Conservation (phyloP, 2,797 vertebrate species). For the Poeciliopsis paucimaculata region DNA sequence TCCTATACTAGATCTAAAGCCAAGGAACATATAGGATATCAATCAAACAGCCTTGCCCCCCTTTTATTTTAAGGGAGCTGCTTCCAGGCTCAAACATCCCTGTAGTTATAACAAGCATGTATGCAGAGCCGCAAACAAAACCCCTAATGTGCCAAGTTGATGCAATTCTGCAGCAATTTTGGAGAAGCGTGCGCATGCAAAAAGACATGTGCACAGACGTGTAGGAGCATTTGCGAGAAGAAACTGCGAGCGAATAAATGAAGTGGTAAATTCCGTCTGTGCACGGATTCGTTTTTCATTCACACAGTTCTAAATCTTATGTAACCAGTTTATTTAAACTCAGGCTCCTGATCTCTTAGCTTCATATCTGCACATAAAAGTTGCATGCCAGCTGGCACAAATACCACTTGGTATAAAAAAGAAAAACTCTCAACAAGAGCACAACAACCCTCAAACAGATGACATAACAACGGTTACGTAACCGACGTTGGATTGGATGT, state of each 20-base stretch:
- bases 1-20: conserved; percentile 45
- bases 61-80: conserved; percentile 36
- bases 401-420: conserved; percentile 49
- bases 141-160: conserved; percentile 43
- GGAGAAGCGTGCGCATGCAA: conserved; percentile 6
- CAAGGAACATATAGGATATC: conserved; percentile 32
- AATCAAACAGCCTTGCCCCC: conserved; percentile 30
- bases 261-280: conserved; percentile 5
- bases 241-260: conserved; percentile 39
- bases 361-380: conserved; percentile 64
- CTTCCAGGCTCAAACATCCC: conserved; percentile 23
- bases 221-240: conserved; percentile 22
- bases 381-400: conserved; percentile 73
- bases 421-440: conserved; percentile 49
- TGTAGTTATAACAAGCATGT: conserved; percentile 27
- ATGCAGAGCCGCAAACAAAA: conserved; percentile 26
- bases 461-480: conserved; percentile 76
- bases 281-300: conserved; percentile 46
- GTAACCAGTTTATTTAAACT: conserved; percentile 65
- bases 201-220: conserved; percentile 27
- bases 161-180: conserved; percentile 48
- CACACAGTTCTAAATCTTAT: conserved; percentile 59
- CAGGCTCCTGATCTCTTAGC: conserved; percentile 54
- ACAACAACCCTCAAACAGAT: conserved; percentile 62
- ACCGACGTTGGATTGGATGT: conserved; percentile 54